These are phyloP conservation scores for Drosophila nigromelanica DNA, from an alignment of 1,140 invertebrate species.

Conservation along the genomic window DNA sequence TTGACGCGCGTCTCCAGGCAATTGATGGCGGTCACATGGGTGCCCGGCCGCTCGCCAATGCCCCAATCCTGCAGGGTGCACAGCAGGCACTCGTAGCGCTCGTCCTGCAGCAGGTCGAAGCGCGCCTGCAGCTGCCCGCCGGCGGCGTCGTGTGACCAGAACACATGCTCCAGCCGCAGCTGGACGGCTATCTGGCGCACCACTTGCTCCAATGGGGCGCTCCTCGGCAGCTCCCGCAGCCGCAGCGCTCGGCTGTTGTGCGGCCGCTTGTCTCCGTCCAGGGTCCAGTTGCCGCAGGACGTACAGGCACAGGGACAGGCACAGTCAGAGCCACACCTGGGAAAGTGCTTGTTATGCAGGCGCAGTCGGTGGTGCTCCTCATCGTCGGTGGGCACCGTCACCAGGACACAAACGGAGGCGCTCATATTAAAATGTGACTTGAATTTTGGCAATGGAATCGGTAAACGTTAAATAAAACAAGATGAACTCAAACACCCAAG, in stretches of 20 bases:
- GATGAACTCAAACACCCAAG: not conserved
- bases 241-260: not conserved
- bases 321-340: too few relatives aligned
- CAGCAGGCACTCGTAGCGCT: constrained; percentile 81
- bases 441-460: constrained; percentile 5
- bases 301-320: not conserved
- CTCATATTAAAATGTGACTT: constrained; percentile 36
- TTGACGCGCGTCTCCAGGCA: constrained; percentile 65
- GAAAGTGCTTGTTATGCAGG: not conserved
- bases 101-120: constrained; percentile 77
- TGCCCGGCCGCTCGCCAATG: constrained; percentile 78
- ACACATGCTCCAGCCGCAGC: constrained; percentile 55
- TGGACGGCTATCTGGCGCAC: constrained; percentile 43
- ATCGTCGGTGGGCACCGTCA: constrained; percentile 59
- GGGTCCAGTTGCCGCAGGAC: not conserved
- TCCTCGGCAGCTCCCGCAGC: constrained; percentile 13
- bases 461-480: not conserved
- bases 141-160: constrained; percentile 53
- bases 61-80: constrained; percentile 76
- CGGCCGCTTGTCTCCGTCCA: not conserved
- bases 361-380: constrained; percentile 36
- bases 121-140: constrained; percentile 53
- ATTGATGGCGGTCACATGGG: constrained; percentile 76
- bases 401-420: constrained; percentile 57
- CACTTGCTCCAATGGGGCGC: constrained; percentile 48